A percentile compares a stretch with the other conserved stretches of the same genome.
Evolutionary conservation across 2,888 invertebrate genomes (phyloP).

Genomic region (Metacarcinus magister): DNA sequence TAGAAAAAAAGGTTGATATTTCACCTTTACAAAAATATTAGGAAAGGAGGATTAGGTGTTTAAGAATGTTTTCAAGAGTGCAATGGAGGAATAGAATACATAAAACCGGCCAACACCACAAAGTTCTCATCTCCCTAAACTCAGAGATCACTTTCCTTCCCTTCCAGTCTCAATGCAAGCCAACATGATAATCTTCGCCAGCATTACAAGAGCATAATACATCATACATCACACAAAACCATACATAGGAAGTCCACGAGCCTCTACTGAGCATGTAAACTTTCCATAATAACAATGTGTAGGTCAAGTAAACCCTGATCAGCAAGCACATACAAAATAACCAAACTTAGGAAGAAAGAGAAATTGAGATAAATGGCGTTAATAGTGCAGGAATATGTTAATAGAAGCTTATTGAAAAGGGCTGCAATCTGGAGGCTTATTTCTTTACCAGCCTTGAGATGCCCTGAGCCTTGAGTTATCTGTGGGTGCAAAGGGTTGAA

Average conservation of each 20-base stretch:
- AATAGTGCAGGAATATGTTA: background rate
- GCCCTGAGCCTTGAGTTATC: background rate
- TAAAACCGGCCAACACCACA: constrained; percentile 14
- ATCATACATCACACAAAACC: background rate
- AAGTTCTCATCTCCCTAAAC: background rate
- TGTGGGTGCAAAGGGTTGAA: background rate
- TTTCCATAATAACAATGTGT: background rate
- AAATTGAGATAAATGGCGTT: background rate
- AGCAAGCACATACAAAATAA: background rate
- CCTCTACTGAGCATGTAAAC: background rate
- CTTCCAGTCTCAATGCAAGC: background rate
- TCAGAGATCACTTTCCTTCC: background rate
- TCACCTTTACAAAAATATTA: background rate
- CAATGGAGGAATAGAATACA: background rate
- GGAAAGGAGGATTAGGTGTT: background rate
- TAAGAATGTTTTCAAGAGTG: background rate
- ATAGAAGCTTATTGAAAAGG: background rate
- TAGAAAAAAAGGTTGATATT: background rate
- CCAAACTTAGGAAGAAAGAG: background rate
- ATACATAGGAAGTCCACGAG: background rate
- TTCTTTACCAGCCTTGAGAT: background rate
- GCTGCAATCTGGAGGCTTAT: background rate
- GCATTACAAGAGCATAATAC: background rate
- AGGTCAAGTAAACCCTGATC: background rate
- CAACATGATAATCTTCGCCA: background rate